Evolutionary conservation across 2,888 invertebrate genomes (phyloP).

Genomic region (Clistopyga incitator): DNA sequence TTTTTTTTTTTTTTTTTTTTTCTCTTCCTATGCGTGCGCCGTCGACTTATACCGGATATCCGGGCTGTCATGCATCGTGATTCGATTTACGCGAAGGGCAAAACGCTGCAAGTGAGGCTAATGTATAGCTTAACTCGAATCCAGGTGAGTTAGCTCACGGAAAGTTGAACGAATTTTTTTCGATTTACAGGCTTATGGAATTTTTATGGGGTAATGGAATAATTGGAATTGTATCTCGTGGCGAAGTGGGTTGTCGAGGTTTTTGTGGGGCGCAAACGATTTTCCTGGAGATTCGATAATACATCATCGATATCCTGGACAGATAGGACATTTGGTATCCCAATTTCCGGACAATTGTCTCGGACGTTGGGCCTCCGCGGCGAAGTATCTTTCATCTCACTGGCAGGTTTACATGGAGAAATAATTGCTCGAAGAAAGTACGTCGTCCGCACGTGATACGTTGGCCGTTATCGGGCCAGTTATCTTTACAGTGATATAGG

Average conservation of each 20-base stretch:
- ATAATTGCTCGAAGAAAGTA: constrained; percentile 52
- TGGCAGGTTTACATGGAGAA: constrained; percentile 6
- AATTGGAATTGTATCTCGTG: background rate
- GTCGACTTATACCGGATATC: constrained; percentile 55
- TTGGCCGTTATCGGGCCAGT: background rate
- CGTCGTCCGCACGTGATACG: constrained; percentile 3
- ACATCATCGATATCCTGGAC: background rate
- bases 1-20: too few species aligned
- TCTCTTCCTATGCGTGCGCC: constrained; percentile 37
- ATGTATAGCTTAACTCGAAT: too few species aligned
- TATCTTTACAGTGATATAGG: constrained; percentile 51
- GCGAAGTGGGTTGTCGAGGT: background rate
- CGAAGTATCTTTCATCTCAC: background rate
- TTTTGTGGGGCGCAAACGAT: background rate
- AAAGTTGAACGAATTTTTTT: too few species aligned
- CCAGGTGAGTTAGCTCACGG: too few species aligned
- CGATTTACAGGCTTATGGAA: too few species aligned
- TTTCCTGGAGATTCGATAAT: background rate
- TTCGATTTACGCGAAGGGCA: constrained; percentile 17
- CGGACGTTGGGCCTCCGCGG: background rate
- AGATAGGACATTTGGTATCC: background rate
- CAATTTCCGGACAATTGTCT: background rate
- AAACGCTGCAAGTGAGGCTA: too few species aligned
- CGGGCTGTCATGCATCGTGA: constrained; percentile 34
- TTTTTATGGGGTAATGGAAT: too few species aligned